Conservation (phyloP, 2,797 vertebrate genomes). For the Emys orbicularis region DNA sequence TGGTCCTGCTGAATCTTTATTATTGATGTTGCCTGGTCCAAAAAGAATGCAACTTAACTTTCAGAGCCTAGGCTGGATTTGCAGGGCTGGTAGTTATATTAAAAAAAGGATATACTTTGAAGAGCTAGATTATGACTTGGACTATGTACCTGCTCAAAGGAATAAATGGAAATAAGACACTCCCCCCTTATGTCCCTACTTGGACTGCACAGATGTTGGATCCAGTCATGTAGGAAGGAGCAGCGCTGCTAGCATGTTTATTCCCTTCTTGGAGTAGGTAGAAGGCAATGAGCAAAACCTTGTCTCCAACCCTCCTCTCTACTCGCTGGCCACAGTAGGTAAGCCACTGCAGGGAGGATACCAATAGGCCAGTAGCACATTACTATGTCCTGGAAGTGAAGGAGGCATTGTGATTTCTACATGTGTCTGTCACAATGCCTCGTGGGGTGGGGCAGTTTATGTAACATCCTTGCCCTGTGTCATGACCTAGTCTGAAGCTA, state of each 20-base stretch:
- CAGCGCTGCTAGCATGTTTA: no score
- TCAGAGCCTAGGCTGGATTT: not conserved
- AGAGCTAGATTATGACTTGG: not conserved
- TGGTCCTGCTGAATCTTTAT: not conserved
- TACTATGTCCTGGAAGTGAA: not conserved
- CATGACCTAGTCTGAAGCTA: not conserved
- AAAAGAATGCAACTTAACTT: not conserved
- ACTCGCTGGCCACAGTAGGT: not conserved
- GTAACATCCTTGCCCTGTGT: not conserved
- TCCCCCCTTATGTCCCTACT: no score
- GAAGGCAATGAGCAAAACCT: not conserved
- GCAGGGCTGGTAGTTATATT: not conserved
- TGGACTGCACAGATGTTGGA: not conserved
- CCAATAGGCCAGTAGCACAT: not conserved
- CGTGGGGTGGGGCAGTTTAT: rapidly evolving
- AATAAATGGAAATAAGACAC: not conserved
- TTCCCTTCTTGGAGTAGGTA: no score
- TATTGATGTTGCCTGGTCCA: not conserved
- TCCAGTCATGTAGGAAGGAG: not conserved
- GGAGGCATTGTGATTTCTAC: not conserved
- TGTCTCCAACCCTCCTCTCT: not conserved
- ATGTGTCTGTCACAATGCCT: not conserved
- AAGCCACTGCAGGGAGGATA: not conserved
- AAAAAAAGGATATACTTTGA: not conserved
- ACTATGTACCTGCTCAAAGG: not conserved